phyloP scores from a whole-genome alignment of 92 coral and sea anemone genomes.

The Palythoa grandiflora region DNA sequence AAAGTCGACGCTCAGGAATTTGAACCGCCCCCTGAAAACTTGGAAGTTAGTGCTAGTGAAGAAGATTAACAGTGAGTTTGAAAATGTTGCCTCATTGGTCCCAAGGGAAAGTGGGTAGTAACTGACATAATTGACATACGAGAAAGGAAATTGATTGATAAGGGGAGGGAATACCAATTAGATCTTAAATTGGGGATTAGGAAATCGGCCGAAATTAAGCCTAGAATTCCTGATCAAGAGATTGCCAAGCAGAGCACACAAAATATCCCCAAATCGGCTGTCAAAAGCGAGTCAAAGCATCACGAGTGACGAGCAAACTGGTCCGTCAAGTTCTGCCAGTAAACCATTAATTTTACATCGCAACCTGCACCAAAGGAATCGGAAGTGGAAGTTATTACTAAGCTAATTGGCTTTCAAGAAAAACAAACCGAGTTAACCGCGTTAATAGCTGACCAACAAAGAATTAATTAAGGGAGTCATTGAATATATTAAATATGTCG shows the following conservation, averaged over 20 bases:
- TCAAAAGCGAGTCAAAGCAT: conserved; percentile 18
- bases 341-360: neutral
- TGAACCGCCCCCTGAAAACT: neutral
- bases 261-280: conserved; percentile 4
- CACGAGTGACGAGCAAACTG: neutral
- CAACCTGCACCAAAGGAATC: neutral
- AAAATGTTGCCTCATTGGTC: conserved; percentile 19
- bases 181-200: conserved; percentile 21
- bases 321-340: neutral
- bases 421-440: conserved; percentile 53
- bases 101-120: conserved; percentile 29
- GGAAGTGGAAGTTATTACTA: conserved; percentile 3
- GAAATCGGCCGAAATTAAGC: conserved; percentile 27
- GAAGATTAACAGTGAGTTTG: conserved; percentile 13
- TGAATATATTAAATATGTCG: neutral
- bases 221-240: conserved; percentile 13
- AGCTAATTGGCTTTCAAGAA: conserved; percentile 36
- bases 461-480: neutral
- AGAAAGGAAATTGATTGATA: conserved; percentile 21
- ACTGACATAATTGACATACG: conserved; percentile 25
- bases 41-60: neutral
- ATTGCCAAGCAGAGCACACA: conserved; percentile 23
- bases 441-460: conserved; percentile 47
- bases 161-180: conserved; percentile 27
- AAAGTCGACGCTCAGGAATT: conserved; percentile 20